Base-by-base conservation (phyloP, 2,113 vertebrate genomes). In the Malaclemys terrapin region DNA sequence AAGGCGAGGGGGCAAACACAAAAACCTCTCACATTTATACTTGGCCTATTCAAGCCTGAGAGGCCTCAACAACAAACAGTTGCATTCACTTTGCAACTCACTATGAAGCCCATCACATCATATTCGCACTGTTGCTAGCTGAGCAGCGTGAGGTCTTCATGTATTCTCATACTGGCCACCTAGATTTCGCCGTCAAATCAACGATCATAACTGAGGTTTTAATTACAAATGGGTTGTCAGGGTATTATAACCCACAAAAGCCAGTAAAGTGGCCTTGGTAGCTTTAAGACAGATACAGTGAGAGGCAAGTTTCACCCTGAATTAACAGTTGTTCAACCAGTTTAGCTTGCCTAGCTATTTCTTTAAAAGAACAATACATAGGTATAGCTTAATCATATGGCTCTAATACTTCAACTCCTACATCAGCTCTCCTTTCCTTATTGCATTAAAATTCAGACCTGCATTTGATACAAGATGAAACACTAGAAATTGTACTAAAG, bases 321-420 rank as follows among this genome's bases (percentile, higher is more conserved):
- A 88, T 88, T 42, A 93, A 20, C 35, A 93, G 95, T 69, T 56
- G 76, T 45, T 91, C 87, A 91, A 97, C 93, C 91, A 92, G 94
- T 96, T 96, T 65, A 93, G 93, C 96, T 87, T 56, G 95, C 78
- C 62, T 38, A 27, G 19, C 50, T 3, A 6, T 79, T 29, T 38
- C 53, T 94, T 87, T 62, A 53, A 75, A 52, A 22, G 72, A 87
- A 16, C 3, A 29, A 27, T 75, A 53, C 13, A 50, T 19, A 6
- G 20, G 79, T 24, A 76, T 16, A 87, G 76, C 54, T 42, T 82
- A 85, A 72, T 80, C 84, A 78, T 78, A 78, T 78, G 85, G 59
- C 80, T 91, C 6, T 25, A 91, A 92, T 8, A 35, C 12, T 53
- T 88, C 0, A 80, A 62, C 81, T 84, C 87, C 81, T 91, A 88